phyloP scores from a whole-genome alignment of 2,797 vertebrate genomes.

The Bovichtus variegatus region DNA sequence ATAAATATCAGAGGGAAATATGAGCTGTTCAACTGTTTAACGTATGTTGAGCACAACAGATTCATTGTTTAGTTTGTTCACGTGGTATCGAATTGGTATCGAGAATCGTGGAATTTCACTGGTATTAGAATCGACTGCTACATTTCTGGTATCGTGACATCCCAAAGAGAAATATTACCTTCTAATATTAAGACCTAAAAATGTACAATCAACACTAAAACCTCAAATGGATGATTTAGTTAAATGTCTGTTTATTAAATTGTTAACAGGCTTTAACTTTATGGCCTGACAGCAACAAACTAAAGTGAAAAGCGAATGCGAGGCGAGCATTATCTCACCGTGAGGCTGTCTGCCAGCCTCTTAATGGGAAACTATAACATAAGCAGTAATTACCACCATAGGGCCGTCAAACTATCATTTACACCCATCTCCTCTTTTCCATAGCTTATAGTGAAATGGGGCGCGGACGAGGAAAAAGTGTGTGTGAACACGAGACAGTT shows the following conservation, averaged over 20 bases:
- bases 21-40: no score
- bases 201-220: no score
- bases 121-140: no score
- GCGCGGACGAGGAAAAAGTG: constrained; percentile 34
- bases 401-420: constrained; percentile 79
- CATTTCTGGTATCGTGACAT: no score
- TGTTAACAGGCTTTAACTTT: background rate
- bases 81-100: no score
- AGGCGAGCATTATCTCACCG: constrained; percentile 50
- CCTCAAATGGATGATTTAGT: background rate
- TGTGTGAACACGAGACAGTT: constrained; percentile 57
- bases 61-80: no score
- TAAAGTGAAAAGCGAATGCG: constrained; percentile 35
- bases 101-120: no score
- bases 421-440: constrained; percentile 62
- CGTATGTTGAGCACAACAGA: no score
- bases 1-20: no score
- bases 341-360: constrained; percentile 71
- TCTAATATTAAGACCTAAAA: no score
- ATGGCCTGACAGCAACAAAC: constrained; percentile 15
- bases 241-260: background rate
- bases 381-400: constrained; percentile 83
- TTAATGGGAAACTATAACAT: constrained; percentile 77
- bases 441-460: constrained; percentile 47
- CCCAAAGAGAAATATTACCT: no score